Base-by-base conservation (phyloP, 2,113 vertebrate species). In the Gasterosteus nipponicus region DNA sequence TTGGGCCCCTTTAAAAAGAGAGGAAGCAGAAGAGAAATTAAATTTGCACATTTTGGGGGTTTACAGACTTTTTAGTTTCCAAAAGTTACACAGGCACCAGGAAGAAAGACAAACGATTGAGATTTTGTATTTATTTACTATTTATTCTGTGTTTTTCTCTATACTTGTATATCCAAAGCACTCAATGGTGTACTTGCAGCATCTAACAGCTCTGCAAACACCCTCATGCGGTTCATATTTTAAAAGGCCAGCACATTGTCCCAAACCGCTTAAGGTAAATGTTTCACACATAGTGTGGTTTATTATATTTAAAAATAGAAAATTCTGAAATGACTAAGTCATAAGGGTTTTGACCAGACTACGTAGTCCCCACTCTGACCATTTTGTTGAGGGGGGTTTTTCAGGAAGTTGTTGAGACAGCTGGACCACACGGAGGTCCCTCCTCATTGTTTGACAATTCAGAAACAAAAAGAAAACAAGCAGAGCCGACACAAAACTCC, bases 331-430 rank as follows among this genome's bases (percentile, higher is more conserved):
- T 35, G 14, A 61, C 51, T 39, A 12, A 59, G 33, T 29, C 31
- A 31, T 57, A 3, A 54, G 38, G 10, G 18, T 26, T 62, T 22
- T 42, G 31, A 72, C 68, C 41, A 69, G 69, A 70, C 60, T 29
- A 8, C 16, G 59, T 12, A 10, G 78, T 69, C 78, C 81, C 84
- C 31, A 62, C 51, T 71, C 29, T 76, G 81, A 79, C 87, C 84
- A 82, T 67, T 74, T 63, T 46, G 70, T 63, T 69, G 60, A 42
- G 62, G 53, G 53, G 54, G 85, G 31, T 61, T 59, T 61, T 59
- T 58, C 85, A 88, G 92, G 86, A 91, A 86, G 85, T 83, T 85
- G 77, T 87, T 86, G 86, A 90, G 84, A 91, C 88, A 88, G 86
- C 77, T 80, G 69, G 75, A 33, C 75, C 51, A 69, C 49, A 68